phyloP scores from a whole-genome alignment of 2,888 invertebrate species.

The Eremobia ochroleuca region DNA sequence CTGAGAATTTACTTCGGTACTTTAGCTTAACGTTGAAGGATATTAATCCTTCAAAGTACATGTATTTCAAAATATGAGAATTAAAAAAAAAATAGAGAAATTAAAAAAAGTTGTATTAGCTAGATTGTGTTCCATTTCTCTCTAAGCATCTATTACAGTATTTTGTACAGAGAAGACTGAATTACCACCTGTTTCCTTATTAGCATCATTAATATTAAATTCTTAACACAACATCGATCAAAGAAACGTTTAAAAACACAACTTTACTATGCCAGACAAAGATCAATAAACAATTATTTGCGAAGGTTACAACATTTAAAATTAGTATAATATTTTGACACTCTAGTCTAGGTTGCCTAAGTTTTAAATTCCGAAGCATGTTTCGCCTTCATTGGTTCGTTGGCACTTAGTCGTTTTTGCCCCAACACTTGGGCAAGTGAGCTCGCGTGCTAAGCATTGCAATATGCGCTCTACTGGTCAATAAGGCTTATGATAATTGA shows the following conservation, averaged over 20 bases:
- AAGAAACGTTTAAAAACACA: background rate
- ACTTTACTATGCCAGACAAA: background rate
- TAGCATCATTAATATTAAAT: background rate
- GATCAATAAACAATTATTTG: background rate
- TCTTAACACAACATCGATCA: background rate
- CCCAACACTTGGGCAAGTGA: conserved; percentile 50
- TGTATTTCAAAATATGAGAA: too few species aligned
- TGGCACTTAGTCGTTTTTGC: conserved; percentile 39
- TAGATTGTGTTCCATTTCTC: background rate
- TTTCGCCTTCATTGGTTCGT: conserved; percentile 32
- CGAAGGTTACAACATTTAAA: conserved; percentile 20
- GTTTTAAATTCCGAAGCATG: conserved; percentile 36
- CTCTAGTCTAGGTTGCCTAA: conserved; percentile 35
- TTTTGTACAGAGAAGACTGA: background rate
- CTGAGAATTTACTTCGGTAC: background rate
- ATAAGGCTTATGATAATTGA: conserved; percentile 60
- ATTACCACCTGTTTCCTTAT: background rate
- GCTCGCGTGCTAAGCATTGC: conserved; percentile 62
- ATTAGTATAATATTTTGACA: conserved; percentile 1
- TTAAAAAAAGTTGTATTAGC: background rate
- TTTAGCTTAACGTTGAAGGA: background rate
- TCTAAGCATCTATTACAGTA: background rate
- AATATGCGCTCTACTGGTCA: conserved; percentile 61
- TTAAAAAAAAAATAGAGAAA: background rate
- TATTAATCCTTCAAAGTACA: too few species aligned